Percentiles rank a stretch among this genome's conserved stretches.
Conservation (phyloP, 2,113 vertebrate genomes). For the Sapayoa aenigma region DNA sequence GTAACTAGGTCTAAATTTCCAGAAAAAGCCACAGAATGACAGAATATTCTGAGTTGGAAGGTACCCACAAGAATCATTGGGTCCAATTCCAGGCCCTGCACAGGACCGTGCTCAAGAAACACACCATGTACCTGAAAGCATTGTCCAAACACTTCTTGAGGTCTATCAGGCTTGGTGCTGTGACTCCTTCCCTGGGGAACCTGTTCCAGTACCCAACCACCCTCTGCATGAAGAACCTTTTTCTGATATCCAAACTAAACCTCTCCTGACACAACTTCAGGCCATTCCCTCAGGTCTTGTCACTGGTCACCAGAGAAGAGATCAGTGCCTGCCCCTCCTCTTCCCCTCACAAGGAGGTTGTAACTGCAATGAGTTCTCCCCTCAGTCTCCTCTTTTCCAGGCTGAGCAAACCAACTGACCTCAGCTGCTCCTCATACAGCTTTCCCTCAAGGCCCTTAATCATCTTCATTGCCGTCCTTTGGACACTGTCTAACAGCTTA, state of each 20-base stretch:
- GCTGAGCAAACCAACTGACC: not conserved
- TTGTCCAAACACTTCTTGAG: not conserved
- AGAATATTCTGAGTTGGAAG: not conserved
- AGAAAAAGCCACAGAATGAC: not conserved
- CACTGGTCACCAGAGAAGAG: not conserved
- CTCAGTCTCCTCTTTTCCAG: not conserved
- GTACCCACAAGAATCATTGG: not conserved
- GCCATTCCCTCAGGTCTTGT: not conserved
- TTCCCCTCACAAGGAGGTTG: not conserved
- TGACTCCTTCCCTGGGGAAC: not conserved
- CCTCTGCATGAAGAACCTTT: not conserved
- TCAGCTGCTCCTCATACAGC: not conserved
- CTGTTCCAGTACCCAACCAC: not conserved
- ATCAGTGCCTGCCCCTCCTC: not conserved
- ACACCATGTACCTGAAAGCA: not conserved
- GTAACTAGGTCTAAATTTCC: not conserved
- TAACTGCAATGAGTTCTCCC: not conserved
- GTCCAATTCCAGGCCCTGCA: not conserved
- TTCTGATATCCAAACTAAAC: not conserved
- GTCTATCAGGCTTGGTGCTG: not conserved
- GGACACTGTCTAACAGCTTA: not conserved
- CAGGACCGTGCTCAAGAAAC: not conserved
- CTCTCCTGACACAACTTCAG: not conserved
- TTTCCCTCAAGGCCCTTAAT: not conserved
- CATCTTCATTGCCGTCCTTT: not conserved